Percentiles rank a stretch among this genome's conserved stretches.
Evolutionary conservation across 2,888 invertebrate genomes (phyloP).

Genomic region (Standfussiana lucernea): DNA sequence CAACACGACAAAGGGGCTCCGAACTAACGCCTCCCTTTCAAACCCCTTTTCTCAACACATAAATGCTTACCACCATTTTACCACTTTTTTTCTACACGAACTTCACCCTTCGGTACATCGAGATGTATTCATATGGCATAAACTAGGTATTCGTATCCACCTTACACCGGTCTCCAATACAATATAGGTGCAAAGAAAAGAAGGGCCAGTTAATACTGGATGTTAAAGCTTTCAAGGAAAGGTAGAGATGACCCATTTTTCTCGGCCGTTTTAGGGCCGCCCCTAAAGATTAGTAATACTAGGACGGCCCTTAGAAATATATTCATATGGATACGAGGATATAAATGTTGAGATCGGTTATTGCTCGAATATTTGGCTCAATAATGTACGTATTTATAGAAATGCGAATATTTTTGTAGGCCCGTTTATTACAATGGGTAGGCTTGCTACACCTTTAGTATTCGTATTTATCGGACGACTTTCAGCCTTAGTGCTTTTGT

Average conservation of each 20-base stretch:
- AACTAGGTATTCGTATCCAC: conserved; percentile 77
- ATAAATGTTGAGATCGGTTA: conserved; percentile 78
- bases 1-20: conserved; percentile 76
- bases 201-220: conserved; percentile 69
- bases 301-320: conserved; percentile 77
- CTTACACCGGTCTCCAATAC: conserved; percentile 65
- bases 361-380: conserved; percentile 73
- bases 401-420: conserved; percentile 64
- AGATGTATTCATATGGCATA: conserved; percentile 84
- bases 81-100: conserved; percentile 80
- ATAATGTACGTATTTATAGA: conserved; percentile 67
- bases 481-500: conserved; percentile 46
- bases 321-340: conserved; percentile 76
- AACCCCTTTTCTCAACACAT: conserved; percentile 78
- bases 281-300: conserved; percentile 81
- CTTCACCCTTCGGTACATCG: conserved; percentile 82
- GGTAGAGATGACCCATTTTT: conserved; percentile 84
- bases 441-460: conserved; percentile 15
- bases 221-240: conserved; percentile 76
- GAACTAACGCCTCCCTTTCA: conserved; percentile 77
- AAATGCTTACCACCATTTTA: conserved; percentile 85
- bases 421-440: conserved; percentile 60
- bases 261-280: conserved; percentile 78
- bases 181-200: not conserved
- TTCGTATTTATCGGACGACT: conserved; percentile 44